Conservation (phyloP, 1,140 invertebrate genomes). For the Latrodectus geometricus region DNA sequence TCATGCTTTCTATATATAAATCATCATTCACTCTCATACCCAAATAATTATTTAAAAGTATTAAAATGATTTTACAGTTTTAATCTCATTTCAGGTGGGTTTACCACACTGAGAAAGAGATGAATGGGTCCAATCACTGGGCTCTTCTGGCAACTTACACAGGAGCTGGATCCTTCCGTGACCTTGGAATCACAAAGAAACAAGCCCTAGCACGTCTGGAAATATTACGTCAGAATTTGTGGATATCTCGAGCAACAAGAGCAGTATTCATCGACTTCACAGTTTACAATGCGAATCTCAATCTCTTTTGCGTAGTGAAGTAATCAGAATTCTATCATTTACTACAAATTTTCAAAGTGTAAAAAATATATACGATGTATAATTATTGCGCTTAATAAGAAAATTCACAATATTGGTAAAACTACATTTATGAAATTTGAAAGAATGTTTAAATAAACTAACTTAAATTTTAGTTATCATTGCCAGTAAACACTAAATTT, state of each 20-base stretch:
- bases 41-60: no score
- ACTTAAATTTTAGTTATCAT: no score
- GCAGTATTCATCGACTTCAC: slow-evolving; percentile 81
- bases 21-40: no score
- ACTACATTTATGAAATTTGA: no score
- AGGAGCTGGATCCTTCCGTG: slow-evolving; percentile 72
- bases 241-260: slow-evolving; percentile 78
- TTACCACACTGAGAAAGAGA: slow-evolving; percentile 69
- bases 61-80: no score
- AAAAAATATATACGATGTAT: no score
- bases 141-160: slow-evolving; percentile 74
- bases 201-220: slow-evolving; percentile 70
- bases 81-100: slow-evolving; percentile 65
- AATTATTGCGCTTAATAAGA: no score
- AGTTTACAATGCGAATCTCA: slow-evolving; percentile 82
- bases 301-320: slow-evolving; percentile 79
- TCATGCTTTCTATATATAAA: no score
- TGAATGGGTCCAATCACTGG: slow-evolving; percentile 70
- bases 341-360: no score
- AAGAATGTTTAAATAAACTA: no score
- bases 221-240: slow-evolving; percentile 74
- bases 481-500: no score
- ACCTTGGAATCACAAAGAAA: slow-evolving; percentile 70
- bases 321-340: background rate
- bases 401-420: no score